A percentile compares a stretch with the other conserved stretches of the same genome.
Evolutionary conservation across 2,797 vertebrate species (phyloP).

Genomic region (Sarcophilus harrisii): DNA sequence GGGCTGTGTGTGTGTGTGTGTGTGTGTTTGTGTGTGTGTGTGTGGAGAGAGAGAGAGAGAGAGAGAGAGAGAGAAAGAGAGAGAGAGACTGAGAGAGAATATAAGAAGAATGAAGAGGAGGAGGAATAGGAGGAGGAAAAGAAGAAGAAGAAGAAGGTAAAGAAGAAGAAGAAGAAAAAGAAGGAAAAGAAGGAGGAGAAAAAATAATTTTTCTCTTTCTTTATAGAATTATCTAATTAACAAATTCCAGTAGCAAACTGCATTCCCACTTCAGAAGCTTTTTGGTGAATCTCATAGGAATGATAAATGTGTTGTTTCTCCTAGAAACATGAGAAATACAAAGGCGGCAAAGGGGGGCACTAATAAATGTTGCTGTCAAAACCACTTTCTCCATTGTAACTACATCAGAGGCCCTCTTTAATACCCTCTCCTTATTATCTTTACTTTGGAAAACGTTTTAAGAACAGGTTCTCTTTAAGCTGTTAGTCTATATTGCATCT

Average conservation of each 20-base stretch:
- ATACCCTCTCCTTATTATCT: background rate
- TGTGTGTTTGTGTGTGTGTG: no score
- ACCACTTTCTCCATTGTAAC: constrained; percentile 39
- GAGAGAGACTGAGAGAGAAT: background rate
- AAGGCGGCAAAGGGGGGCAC: constrained; percentile 27
- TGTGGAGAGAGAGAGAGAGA: no score
- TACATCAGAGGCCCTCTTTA: background rate
- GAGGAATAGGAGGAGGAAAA: background rate
- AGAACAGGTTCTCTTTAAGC: background rate
- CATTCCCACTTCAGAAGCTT: constrained; percentile 28
- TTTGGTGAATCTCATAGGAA: background rate
- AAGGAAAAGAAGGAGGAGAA: background rate
- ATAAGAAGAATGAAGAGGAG: background rate
- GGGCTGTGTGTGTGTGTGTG: no score
- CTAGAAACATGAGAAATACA: constrained; percentile 55
- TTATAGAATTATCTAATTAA: background rate
- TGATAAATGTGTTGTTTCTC: constrained; percentile 34
- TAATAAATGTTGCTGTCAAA: constrained; percentile 45
- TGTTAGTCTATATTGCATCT: background rate
- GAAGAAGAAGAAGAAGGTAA: no score
- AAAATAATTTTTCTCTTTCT: background rate
- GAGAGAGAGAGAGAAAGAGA: background rate
- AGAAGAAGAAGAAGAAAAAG: background rate
- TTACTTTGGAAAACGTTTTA: constrained; percentile 35
- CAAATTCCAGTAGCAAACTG: constrained; percentile 18